A percentile compares a stretch with the other conserved stretches of the same genome.
These are phyloP conservation scores for Caretta caretta DNA, from an alignment of 2,113 vertebrate species.

Conservation along the genomic window DNA sequence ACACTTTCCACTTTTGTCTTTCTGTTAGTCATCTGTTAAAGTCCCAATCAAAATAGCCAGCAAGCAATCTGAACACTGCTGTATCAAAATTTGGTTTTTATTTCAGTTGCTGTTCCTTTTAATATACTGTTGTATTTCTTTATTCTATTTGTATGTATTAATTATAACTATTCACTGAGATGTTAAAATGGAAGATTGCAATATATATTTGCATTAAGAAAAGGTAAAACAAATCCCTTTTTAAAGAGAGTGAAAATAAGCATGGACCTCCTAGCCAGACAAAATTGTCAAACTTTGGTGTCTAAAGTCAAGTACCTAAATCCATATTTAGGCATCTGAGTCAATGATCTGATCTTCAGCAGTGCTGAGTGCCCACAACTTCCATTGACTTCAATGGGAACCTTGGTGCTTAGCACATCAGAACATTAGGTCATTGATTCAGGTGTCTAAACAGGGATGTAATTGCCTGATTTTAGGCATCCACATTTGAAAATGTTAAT, in stretches of 20 bases:
- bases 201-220: neutral
- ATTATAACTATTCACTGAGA: neutral
- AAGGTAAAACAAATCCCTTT: neutral
- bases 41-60: neutral
- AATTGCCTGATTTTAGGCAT: neutral
- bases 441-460: neutral
- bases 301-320: neutral
- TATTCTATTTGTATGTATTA: neutral
- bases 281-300: neutral
- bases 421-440: neutral
- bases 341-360: neutral
- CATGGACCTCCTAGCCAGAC: neutral
- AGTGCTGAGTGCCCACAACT: neutral
- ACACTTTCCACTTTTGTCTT: rapidly evolving
- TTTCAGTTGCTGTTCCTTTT: neutral
- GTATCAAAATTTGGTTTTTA: neutral
- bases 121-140: rapidly evolving
- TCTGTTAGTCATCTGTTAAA: neutral
- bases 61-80: neutral
- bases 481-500: neutral
- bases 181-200: neutral
- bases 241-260: neutral
- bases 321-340: neutral
- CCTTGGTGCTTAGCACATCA: neutral
- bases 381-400: neutral